phyloP scores from a whole-genome alignment of 2,113 vertebrate genomes.

The Phalacrocorax brasilianus region DNA sequence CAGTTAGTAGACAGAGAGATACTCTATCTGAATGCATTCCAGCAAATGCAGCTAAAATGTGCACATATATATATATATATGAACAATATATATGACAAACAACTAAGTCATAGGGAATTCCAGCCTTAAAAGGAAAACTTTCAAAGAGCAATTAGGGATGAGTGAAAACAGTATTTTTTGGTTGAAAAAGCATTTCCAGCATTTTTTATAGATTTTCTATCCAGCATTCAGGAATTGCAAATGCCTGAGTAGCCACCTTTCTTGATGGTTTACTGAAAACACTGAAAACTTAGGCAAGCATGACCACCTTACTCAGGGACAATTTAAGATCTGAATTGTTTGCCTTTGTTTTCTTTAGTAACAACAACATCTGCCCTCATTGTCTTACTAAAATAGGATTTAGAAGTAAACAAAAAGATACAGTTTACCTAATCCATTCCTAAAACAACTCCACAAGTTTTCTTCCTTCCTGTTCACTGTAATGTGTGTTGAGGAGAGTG shows the following conservation, averaged over 20 bases:
- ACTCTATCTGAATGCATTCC: neutral
- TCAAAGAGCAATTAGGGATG: rapidly evolving
- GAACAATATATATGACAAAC: neutral
- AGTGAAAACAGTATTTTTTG: neutral
- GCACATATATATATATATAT: rapidly evolving
- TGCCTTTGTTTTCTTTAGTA: neutral
- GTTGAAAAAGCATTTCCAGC: neutral
- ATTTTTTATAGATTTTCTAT: neutral
- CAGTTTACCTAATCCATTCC: neutral
- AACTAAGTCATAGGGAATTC: neutral
- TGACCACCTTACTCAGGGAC: neutral
- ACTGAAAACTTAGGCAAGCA: neutral
- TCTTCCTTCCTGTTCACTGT: neutral
- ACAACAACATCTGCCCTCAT: neutral
- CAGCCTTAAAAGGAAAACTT: neutral
- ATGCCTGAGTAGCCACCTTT: neutral
- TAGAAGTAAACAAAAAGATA: neutral
- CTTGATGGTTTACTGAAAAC: neutral
- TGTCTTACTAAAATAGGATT: neutral
- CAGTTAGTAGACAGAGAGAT: neutral
- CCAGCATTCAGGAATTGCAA: neutral
- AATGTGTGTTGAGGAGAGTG: neutral
- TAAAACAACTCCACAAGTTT: neutral
- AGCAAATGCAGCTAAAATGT: neutral
- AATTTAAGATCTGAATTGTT: neutral